phyloP scores from a whole-genome alignment of 2,113 vertebrate species.

The Eptesicus fuscus region DNA sequence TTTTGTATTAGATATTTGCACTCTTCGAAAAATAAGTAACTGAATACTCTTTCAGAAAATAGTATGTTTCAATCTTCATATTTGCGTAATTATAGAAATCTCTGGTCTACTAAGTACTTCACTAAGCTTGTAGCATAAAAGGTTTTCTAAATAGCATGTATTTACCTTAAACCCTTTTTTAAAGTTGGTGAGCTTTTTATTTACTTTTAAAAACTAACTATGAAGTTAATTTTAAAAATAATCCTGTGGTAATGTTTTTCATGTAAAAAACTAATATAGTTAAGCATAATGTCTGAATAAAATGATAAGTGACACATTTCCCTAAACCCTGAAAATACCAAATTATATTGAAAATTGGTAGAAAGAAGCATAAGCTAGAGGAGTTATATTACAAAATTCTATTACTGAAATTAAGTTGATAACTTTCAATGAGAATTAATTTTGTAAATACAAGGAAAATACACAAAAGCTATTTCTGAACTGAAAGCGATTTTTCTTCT shows the following conservation, averaged over 20 bases:
- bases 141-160: constrained; percentile 1
- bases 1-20: not conserved
- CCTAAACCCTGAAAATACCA: constrained; percentile 29
- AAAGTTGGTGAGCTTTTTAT: not conserved
- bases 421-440: constrained; percentile 31
- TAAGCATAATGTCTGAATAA: not conserved
- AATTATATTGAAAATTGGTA: not conserved
- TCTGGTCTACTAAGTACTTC: not conserved
- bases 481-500: not conserved
- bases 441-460: constrained; percentile 30
- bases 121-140: not conserved
- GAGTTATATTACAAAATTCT: not conserved
- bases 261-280: not conserved
- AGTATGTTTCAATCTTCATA: not conserved
- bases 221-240: not conserved
- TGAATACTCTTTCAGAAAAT: not conserved
- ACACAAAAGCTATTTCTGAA: not conserved
- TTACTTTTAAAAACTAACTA: constrained; percentile 26
- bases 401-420: constrained; percentile 13
- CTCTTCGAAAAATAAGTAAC: not conserved
- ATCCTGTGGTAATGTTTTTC: constrained; percentile 31
- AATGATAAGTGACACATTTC: constrained; percentile 3
- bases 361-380: not conserved
- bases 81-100: not conserved
- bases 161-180: not conserved